These are phyloP conservation scores for Brachionus calyciflorus DNA, from an alignment of 1,140 invertebrate species.

Conservation along the genomic window DNA sequence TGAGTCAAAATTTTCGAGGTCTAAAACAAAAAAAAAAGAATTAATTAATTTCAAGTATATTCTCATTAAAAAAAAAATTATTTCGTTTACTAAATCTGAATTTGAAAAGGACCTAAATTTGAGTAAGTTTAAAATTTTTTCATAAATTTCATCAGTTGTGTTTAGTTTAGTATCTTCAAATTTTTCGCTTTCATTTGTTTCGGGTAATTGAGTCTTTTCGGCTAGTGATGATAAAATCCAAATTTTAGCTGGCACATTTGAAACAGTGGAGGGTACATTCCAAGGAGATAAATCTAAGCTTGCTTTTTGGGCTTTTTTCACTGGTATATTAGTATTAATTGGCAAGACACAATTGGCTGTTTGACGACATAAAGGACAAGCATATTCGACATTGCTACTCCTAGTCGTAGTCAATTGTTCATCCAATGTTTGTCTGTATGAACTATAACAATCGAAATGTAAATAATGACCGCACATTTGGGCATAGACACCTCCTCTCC, in stretches of 20 bases:
- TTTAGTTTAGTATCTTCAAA: background rate
- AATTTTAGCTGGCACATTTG: slow-evolving; percentile 20
- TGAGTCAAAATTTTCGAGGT: slow-evolving; percentile 13
- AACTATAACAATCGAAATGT: slow-evolving; percentile 84
- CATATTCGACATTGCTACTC: slow-evolving; percentile 75
- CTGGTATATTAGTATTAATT: slow-evolving; percentile 68
- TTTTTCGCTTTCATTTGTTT: background rate
- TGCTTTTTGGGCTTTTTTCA: background rate
- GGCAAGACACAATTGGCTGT: slow-evolving; percentile 87
- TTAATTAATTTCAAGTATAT: background rate
- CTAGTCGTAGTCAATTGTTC: slow-evolving; percentile 50
- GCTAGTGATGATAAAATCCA: slow-evolving; percentile 26
- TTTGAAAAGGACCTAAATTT: background rate
- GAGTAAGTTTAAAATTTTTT: background rate
- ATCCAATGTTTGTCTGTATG: slow-evolving; percentile 75
- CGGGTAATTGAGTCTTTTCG: background rate
- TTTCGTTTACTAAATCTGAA: background rate
- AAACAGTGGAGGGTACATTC: background rate
- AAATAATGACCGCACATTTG: slow-evolving; percentile 93
- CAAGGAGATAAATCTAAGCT: background rate
- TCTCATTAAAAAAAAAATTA: background rate
- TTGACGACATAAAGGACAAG: slow-evolving; percentile 87
- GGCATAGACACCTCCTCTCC: slow-evolving; percentile 88
- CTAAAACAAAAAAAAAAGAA: background rate
- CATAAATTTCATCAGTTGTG: background rate